Evolutionary conservation across 1,140 invertebrate genomes (phyloP).

Genomic region (Cyclina sinensis): DNA sequence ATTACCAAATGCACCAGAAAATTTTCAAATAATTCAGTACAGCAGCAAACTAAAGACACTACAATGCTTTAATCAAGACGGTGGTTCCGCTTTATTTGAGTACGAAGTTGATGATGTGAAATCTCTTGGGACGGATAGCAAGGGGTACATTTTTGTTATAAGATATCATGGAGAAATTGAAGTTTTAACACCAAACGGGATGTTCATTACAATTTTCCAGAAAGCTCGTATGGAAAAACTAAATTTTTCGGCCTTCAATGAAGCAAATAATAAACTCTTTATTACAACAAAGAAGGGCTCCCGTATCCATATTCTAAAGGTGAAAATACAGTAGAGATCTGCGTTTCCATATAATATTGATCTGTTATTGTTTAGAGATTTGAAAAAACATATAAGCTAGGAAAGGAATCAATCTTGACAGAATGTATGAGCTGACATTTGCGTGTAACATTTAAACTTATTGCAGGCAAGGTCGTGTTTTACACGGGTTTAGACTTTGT

Average conservation of each 20-base stretch:
- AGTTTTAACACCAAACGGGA: background rate
- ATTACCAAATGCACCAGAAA: background rate
- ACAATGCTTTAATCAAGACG: background rate
- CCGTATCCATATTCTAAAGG: background rate
- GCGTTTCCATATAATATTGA: no score
- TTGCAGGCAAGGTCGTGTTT: no score
- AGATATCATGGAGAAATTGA: background rate
- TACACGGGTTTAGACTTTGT: no score
- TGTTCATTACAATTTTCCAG: background rate
- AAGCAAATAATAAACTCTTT: background rate
- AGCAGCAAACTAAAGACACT: background rate
- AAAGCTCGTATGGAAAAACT: background rate
- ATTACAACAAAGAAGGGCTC: background rate
- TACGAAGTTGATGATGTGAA: background rate
- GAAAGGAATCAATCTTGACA: no score
- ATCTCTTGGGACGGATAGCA: background rate
- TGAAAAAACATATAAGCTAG: no score
- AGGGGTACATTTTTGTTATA: background rate
- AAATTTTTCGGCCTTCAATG: background rate
- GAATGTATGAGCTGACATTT: no score
- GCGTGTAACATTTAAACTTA: no score
- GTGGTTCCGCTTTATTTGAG: background rate
- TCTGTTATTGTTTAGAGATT: no score
- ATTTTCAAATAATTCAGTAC: background rate
- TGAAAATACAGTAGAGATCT: background rate